A percentile compares a stretch with the other conserved stretches of the same genome.
These are phyloP conservation scores for Propithecus deckenii DNA, from an alignment of 2,797 vertebrate genomes.

Conservation along the genomic window DNA sequence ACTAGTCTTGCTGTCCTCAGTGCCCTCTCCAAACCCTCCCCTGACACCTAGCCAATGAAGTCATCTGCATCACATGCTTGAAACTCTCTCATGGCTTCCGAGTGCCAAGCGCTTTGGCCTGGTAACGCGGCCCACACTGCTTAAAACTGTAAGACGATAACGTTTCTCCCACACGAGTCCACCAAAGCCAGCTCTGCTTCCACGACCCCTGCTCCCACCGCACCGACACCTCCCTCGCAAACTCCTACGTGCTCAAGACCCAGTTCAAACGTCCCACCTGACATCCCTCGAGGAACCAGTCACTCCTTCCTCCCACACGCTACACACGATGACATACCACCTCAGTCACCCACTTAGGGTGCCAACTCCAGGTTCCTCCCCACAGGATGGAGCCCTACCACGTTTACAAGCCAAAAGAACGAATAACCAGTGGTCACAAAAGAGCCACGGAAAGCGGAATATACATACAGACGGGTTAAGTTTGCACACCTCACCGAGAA, in stretches of 20 bases:
- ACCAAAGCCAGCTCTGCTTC: background rate
- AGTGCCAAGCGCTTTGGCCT: no score
- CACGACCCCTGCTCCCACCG: no score
- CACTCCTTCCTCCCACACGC: background rate
- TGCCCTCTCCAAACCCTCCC: background rate
- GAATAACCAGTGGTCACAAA: background rate
- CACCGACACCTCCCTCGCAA: background rate
- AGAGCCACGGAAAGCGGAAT: background rate
- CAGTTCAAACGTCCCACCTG: background rate
- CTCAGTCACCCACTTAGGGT: no score
- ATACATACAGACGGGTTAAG: fast-evolving
- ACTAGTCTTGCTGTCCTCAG: background rate
- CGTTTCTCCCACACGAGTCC: background rate
- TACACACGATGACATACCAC: background rate
- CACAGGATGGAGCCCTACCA: no score
- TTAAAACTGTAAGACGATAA: background rate
- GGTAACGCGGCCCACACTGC: background rate
- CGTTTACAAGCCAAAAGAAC: background rate
- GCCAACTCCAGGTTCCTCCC: background rate
- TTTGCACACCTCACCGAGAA: background rate
- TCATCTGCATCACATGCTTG: background rate
- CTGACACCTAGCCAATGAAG: background rate
- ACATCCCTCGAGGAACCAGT: background rate
- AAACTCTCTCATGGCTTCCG: background rate
- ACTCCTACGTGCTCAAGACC: background rate